Conservation (phyloP, 2,113 vertebrate genomes). For the Diadophis punctatus region DNA sequence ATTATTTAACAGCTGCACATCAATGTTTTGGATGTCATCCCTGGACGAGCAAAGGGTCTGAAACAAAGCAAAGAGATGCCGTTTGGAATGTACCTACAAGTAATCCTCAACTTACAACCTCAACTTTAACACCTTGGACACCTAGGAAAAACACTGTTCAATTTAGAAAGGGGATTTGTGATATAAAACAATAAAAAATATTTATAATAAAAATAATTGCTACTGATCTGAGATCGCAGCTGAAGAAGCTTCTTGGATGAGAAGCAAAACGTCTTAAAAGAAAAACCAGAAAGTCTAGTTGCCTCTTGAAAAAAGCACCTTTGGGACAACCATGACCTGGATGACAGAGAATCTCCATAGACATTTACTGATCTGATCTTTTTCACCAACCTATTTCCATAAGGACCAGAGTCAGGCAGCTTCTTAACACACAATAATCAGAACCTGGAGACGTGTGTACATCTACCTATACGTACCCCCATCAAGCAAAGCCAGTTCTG, state of each 20-base stretch:
- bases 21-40: slow-evolving; percentile 60
- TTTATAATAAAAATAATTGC: not conserved
- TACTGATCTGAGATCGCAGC: not conserved
- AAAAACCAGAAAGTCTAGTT: too few species aligned
- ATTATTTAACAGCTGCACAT: slow-evolving; percentile 61
- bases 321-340: too few species aligned
- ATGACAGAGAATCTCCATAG: too few species aligned
- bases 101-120: not conserved
- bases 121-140: too few species aligned
- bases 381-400: not conserved
- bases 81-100: too few species aligned
- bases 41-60: slow-evolving; percentile 61
- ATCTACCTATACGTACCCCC: not conserved
- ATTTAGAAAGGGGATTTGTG: too few species aligned
- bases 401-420: not conserved
- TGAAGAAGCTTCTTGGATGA: too few species aligned
- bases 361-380: not conserved
- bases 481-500: too few species aligned
- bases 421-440: not conserved
- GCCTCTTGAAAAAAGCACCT: too few species aligned
- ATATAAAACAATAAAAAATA: too few species aligned
- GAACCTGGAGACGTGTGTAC: not conserved
- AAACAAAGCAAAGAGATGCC: not conserved
- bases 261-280: too few species aligned
- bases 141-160: too few species aligned